Conservation (phyloP, 1,140 invertebrate species). For the Dendroctonus valens region DNA sequence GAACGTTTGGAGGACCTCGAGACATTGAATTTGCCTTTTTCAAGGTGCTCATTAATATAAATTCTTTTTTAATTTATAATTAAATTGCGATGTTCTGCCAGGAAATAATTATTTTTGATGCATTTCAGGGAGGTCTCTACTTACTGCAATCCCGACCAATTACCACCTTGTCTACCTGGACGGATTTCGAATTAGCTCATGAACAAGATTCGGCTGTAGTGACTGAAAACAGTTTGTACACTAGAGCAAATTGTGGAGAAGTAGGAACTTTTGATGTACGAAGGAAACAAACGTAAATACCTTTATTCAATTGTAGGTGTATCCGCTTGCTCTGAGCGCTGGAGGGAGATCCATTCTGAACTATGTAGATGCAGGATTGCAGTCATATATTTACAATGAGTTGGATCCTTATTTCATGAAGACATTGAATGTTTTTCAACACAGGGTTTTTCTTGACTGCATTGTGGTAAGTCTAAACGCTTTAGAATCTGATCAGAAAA, state of each 20-base stretch:
- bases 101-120: background rate
- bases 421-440: slow-evolving; percentile 17
- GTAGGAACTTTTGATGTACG: slow-evolving; percentile 47
- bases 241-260: slow-evolving; percentile 64
- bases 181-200: slow-evolving; percentile 70
- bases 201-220: slow-evolving; percentile 66
- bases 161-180: slow-evolving; percentile 67
- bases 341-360: slow-evolving; percentile 49
- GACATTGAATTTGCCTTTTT: slow-evolving; percentile 75
- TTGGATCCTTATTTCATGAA: slow-evolving; percentile 19
- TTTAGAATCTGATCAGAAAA: background rate
- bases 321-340: slow-evolving; percentile 2
- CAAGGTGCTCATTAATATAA: slow-evolving; percentile 43
- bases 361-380: slow-evolving; percentile 48
- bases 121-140: slow-evolving; percentile 56
- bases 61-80: background rate
- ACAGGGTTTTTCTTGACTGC: slow-evolving; percentile 33
- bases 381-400: slow-evolving; percentile 20
- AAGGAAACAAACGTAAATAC: background rate
- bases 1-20: slow-evolving; percentile 62
- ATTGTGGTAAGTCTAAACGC: slow-evolving; percentile 28
- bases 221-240: slow-evolving; percentile 54
- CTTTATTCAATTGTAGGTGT: slow-evolving; percentile 15
- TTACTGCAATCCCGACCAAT: slow-evolving; percentile 73
- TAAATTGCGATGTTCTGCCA: slow-evolving; percentile 5